phyloP scores from a whole-genome alignment of 2,888 invertebrate genomes.

The Therioaphis trifolii region DNA sequence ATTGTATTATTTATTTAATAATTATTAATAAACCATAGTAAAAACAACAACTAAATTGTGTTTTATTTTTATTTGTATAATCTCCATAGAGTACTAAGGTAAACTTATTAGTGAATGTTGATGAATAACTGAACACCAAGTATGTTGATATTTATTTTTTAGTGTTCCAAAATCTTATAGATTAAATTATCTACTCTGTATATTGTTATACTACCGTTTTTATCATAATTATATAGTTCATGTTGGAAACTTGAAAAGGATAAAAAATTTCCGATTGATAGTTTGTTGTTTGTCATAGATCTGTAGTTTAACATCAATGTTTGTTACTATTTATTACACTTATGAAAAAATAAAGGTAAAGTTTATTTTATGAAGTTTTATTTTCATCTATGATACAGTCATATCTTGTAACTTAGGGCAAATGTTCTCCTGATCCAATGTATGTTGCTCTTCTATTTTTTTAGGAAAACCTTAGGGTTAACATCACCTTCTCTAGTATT shows the following conservation, averaged over 20 bases:
- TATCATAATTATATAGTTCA: conserved; percentile 16
- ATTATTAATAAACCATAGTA: conserved; percentile 60
- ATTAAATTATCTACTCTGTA: conserved; percentile 35
- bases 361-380: neutral
- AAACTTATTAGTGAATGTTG: neutral
- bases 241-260: neutral
- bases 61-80: conserved; percentile 42
- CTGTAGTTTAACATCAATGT: neutral
- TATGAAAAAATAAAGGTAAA: neutral
- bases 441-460: too few species aligned
- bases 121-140: neutral
- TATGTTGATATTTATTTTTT: conserved; percentile 18
- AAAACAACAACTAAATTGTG: conserved; percentile 7
- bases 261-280: neutral
- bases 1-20: conserved; percentile 50
- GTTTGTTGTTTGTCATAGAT: neutral
- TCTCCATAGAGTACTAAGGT: neutral
- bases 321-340: neutral
- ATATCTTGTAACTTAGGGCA: too few species aligned
- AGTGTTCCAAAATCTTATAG: neutral
- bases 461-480: too few species aligned
- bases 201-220: conserved; percentile 35
- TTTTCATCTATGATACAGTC: neutral
- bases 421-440: too few species aligned
- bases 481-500: too few species aligned